These are phyloP conservation scores for human DNA, from an alignment of 2,113 vertebrate species.

Conservation along the genomic window DNA sequence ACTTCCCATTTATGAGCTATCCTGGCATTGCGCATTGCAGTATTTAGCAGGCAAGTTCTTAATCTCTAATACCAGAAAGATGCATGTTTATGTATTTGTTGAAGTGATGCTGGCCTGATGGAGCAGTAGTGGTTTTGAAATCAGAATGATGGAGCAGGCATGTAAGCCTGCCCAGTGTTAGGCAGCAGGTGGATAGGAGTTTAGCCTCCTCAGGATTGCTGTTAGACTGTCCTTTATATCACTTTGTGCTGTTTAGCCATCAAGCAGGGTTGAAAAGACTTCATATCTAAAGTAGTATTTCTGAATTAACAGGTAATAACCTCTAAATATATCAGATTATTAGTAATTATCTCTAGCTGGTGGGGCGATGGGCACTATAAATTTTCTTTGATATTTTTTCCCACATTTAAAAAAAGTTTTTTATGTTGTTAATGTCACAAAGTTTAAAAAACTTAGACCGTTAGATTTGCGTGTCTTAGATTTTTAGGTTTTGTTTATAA, in stretches of 20 bases:
- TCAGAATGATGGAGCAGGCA: background rate
- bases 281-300: background rate
- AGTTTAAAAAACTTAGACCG: slow-evolving; percentile 19
- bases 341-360: background rate
- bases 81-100: slow-evolving; percentile 28
- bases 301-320: background rate
- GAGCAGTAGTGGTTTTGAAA: slow-evolving; percentile 64
- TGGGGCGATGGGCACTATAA: background rate
- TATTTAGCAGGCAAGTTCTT: slow-evolving; percentile 53
- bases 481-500: slow-evolving; percentile 39
- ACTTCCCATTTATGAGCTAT: background rate
- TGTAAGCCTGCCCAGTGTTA: slow-evolving; percentile 4
- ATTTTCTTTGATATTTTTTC: background rate
- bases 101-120: slow-evolving; percentile 22
- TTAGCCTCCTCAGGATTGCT: background rate
- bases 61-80: slow-evolving; percentile 48
- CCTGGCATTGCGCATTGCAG: slow-evolving; percentile 7
- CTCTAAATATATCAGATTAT: background rate
- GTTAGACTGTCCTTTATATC: background rate
- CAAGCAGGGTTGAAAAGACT: background rate
- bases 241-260: background rate
- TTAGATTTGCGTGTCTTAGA: background rate
- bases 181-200: background rate
- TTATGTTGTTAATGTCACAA: background rate
- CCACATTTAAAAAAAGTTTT: background rate